Evolutionary conservation across 2,113 vertebrate genomes (phyloP).

Genomic region (Eulacestoma nigropectus): DNA sequence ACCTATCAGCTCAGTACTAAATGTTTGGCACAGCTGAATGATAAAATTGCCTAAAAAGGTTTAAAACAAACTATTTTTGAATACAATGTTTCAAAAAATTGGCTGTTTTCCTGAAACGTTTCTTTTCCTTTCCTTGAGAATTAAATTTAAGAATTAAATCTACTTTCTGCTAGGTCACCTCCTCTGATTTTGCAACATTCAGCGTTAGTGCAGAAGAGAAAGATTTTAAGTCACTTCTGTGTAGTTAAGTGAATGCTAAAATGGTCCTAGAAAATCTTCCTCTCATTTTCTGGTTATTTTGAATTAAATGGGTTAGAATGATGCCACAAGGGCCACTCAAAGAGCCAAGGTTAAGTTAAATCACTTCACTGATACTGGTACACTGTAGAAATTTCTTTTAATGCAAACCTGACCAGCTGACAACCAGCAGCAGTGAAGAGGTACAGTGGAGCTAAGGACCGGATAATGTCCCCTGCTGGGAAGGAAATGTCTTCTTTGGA

Average conservation of each 20-base stretch:
- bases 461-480: background rate
- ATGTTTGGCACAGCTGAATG: background rate
- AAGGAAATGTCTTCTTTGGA: background rate
- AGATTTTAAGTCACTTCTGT: background rate
- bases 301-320: background rate
- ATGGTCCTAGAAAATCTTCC: background rate
- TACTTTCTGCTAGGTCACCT: background rate
- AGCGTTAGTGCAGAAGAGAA: background rate
- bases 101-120: background rate
- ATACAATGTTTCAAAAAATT: background rate
- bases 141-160: background rate
- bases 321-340: background rate
- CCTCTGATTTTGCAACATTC: background rate
- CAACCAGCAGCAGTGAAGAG: background rate
- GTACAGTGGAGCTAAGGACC: background rate
- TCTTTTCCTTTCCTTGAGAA: background rate
- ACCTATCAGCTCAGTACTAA: background rate
- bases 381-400: background rate
- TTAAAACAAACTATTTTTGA: background rate
- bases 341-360: background rate
- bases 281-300: background rate
- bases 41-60: background rate
- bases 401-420: background rate
- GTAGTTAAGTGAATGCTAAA: background rate
- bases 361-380: background rate